Base-by-base conservation (phyloP, 2,797 vertebrate species). In the Phoxinus dragarum region DNA sequence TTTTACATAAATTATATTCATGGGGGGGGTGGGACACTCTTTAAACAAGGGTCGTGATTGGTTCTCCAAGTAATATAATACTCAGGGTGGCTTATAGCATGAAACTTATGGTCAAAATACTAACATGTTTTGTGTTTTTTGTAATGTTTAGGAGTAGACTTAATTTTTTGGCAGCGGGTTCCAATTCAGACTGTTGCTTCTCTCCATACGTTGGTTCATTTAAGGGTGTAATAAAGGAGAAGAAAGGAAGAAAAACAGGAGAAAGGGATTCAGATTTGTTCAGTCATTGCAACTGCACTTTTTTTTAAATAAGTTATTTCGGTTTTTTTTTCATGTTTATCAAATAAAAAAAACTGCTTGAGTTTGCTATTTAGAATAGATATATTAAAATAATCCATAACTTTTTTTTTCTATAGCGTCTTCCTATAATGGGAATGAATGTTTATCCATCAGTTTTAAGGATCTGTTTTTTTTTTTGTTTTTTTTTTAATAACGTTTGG, bases 381-480 rank as follows among this genome's bases (percentile, higher is more conserved):
- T 85, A 91, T 89, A 92, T 89, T 84, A 88, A 91, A 88, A 77
- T 86, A 92, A 93, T 94, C 92, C 93, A 94, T 89, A 90, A 82
- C 90, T 94, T 94, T 81, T 83, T 93, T 95, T 95, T 54, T 49
- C 52, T 94, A 94, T 95, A 94, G 95, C 93, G 94, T 95, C 95
- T 95, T 96, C 95, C 95, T 95, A 92, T 94, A 93, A 95, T 16
- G 93, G 95, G 95, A 94, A 96, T 89, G 95, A 96, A 95, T 96
- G 94, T 95, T 94, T 95, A 94, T 95, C 93, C 96, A 96, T 95
- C 94, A 94, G 94, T 96, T 96, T 95, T 94, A 95, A 95, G 95
- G 93, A 94, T 94, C 94, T 93, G 85, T 94, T 94, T 87, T 94
- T 94, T 94, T 94, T 94, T n/a, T n/a, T n/a, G 94, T 89, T 94